Base-by-base conservation (phyloP, 2,888 invertebrate genomes). In the Polia nebulosa region DNA sequence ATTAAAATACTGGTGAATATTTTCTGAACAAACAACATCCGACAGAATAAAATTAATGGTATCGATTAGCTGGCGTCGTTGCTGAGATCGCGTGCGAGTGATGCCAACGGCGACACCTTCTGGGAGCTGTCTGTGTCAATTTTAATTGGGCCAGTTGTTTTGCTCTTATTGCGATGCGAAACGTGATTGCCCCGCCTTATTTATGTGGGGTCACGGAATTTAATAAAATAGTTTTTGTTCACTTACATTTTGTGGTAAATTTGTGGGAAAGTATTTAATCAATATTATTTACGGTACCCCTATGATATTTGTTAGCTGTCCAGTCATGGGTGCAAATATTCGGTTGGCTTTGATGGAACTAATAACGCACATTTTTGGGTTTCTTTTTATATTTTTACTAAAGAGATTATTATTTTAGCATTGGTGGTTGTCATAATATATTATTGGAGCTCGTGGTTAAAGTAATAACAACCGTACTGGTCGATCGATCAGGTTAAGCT, bases 91-190 rank as follows among this genome's bases (percentile, higher is more conserved):
- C 95, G 95, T 95, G 95, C 93, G 89, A 88, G 88, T 92, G 94
- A 94, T 94, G 90, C 87, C 85, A 84, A 84, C 77, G 68, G 83
- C 85, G 91, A 92, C 93, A 92, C 92, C 89, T 91, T 89, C 89
- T 90, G 93, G 93, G 88, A 92, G 92, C 92, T 89, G 92, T 89
- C 90, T 89, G 91, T 95, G 95, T 95, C 94, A 94, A 91, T 91
- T 95, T 95, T 95, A 95, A 95, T 95, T 95, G 95, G 95, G 91
- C 91, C 91, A 91, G 90, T 86, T 89, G 88, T 91, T 88, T 92
- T 93, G 88, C 88, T 92, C 90, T 90, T 91, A 84, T 91, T 90
- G 83, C 84, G 95, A 95, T 95, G 84, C 80, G 85, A 64, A 76
- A 68, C 64, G 81, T 88, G 95, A 95, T 95, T 93, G 88, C 84